Conservation (phyloP, 1,140 invertebrate genomes). For the Drosophila aff. region DNA sequence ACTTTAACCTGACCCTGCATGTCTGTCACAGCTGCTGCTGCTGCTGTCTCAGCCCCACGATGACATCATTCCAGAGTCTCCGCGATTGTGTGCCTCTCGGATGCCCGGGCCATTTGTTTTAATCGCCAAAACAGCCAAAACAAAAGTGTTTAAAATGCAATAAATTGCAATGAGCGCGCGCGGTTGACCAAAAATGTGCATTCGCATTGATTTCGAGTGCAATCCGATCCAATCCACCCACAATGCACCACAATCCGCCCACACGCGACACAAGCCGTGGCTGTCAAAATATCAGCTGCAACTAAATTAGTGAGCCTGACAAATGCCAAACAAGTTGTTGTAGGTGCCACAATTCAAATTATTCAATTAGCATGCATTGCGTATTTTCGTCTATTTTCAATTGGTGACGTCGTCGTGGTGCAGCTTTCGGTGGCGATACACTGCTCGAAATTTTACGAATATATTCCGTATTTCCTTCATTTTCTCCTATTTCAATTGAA, state of each 20-base stretch:
- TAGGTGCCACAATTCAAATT: constrained; percentile 82
- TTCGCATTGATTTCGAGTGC: constrained; percentile 75
- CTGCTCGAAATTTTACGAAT: not conserved
- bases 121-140: constrained; percentile 55
- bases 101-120: constrained; percentile 68
- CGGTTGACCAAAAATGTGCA: constrained; percentile 81
- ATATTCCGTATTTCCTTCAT: not conserved
- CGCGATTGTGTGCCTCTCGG: constrained; percentile 22
- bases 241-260: constrained; percentile 47
- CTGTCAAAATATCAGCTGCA: constrained; percentile 76
- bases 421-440: constrained; percentile 8
- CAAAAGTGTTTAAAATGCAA: constrained; percentile 73
- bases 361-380: constrained; percentile 83
- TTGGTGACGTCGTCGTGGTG: constrained; percentile 69
- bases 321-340: constrained; percentile 70
- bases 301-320: constrained; percentile 73
- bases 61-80: constrained; percentile 65
- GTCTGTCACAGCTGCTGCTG: constrained; percentile 71
- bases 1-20: constrained; percentile 85
- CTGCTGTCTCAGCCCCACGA: constrained; percentile 36
- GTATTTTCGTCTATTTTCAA: constrained; percentile 82
- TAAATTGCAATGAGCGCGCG: constrained; percentile 63
- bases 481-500: not conserved
- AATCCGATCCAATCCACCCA: constrained; percentile 45
- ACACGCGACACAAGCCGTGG: constrained; percentile 39